These are phyloP conservation scores for Gobius niger DNA, from an alignment of 2,113 vertebrate species.

Conservation along the genomic window DNA sequence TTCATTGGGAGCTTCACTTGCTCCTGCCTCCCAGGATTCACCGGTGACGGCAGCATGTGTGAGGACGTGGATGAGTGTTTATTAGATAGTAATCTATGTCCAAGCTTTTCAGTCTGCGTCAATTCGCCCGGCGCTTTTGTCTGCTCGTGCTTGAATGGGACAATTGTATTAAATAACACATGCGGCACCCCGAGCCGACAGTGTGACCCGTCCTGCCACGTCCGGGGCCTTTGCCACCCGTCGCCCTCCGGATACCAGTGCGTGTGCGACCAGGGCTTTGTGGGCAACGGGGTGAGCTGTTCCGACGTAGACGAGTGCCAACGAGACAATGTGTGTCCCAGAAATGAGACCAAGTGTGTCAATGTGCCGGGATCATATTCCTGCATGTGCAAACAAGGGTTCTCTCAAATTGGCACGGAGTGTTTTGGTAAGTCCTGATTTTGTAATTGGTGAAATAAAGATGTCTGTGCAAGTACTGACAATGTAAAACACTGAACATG, in stretches of 20 bases:
- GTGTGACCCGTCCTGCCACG: slow-evolving; percentile 75
- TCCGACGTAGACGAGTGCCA: slow-evolving; percentile 79
- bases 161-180: slow-evolving; percentile 64
- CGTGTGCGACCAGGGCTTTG: slow-evolving; percentile 79
- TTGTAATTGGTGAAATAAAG: not conserved
- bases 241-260: slow-evolving; percentile 74
- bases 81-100: slow-evolving; percentile 62
- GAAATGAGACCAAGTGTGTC: slow-evolving; percentile 73
- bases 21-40: slow-evolving; percentile 75
- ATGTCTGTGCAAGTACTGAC: not conserved
- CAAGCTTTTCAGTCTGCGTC: slow-evolving; percentile 68
- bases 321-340: slow-evolving; percentile 67
- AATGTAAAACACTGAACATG: not conserved
- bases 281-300: slow-evolving; percentile 72
- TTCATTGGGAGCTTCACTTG: slow-evolving; percentile 72
- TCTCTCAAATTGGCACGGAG: slow-evolving; percentile 53
- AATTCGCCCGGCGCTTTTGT: slow-evolving; percentile 79
- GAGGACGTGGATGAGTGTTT: slow-evolving; percentile 77
- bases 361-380: slow-evolving; percentile 77
- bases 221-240: slow-evolving; percentile 74
- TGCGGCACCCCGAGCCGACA: slow-evolving; percentile 66
- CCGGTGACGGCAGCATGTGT: slow-evolving; percentile 74
- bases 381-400: slow-evolving; percentile 78
- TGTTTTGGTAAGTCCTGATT: slow-evolving; percentile 71
- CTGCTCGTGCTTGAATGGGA: slow-evolving; percentile 82